These are phyloP conservation scores for Zoanthus sociatus DNA, from an alignment of 92 coral and sea anemone species.

Conservation along the genomic window DNA sequence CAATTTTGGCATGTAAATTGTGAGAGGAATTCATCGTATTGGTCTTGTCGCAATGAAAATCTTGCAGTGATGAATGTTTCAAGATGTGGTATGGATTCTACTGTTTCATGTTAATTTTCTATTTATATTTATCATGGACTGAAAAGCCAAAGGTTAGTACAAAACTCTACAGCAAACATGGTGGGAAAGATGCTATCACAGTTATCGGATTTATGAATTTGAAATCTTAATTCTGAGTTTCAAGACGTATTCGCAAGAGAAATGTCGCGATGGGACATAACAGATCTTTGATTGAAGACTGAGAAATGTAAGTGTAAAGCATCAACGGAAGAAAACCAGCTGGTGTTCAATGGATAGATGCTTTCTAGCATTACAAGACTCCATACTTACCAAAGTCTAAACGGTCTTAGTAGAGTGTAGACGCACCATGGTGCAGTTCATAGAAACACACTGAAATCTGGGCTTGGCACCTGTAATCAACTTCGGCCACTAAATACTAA, in stretches of 20 bases:
- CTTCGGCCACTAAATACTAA: constrained; percentile 18
- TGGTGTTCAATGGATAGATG: background rate
- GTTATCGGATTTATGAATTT: background rate
- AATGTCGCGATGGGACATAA: background rate
- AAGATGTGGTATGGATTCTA: background rate
- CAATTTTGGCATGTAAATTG: background rate
- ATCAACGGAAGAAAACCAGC: background rate
- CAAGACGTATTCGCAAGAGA: background rate
- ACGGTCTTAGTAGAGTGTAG: background rate
- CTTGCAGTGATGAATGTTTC: background rate
- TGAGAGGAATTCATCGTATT: background rate
- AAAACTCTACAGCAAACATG: background rate
- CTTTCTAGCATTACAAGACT: background rate
- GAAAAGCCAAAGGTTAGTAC: background rate
- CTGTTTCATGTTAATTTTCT: background rate
- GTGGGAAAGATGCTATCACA: background rate
- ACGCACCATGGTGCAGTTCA: background rate
- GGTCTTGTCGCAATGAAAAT: background rate
- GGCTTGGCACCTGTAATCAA: constrained; percentile 13
- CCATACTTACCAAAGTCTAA: background rate
- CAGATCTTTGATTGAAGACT: background rate
- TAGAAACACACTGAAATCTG: constrained; percentile 15
- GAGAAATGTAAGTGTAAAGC: background rate
- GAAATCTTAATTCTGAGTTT: background rate
- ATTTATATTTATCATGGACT: background rate